Evolutionary conservation across 2,797 vertebrate genomes (phyloP).

Genomic region (Lates japonicus): DNA sequence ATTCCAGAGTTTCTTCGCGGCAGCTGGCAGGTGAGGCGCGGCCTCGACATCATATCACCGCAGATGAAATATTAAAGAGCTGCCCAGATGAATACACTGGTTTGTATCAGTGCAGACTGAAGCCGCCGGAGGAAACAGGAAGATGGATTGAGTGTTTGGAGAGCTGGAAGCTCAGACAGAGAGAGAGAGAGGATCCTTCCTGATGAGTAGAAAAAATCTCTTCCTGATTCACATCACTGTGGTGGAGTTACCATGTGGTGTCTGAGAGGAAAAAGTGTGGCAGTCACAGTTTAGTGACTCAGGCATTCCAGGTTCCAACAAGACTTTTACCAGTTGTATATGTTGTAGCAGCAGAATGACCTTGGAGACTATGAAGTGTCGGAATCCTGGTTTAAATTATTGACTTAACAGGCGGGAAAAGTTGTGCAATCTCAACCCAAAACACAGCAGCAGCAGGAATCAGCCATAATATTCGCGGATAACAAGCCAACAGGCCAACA

Average conservation of each 20-base stretch:
- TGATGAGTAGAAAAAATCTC: constrained; percentile 12
- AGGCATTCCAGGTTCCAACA: no score
- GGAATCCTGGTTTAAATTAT: no score
- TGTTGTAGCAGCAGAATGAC: no score
- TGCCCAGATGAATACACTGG: constrained; percentile 39
- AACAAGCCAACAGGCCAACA: no score
- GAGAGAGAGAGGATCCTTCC: neutral
- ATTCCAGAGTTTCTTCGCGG: constrained; percentile 38
- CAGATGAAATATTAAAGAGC: constrained; percentile 73
- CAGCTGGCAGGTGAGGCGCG: constrained; percentile 60
- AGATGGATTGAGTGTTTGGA: constrained; percentile 40
- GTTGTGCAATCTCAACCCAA: no score
- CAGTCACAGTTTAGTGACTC: no score
- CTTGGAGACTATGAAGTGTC: no score
- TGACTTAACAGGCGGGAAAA: no score
- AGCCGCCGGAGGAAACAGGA: constrained; percentile 47
- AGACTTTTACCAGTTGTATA: no score
- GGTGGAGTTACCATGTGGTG: neutral
- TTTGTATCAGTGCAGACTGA: constrained; percentile 30
- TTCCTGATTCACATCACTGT: constrained; percentile 3
- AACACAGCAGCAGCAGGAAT: no score
- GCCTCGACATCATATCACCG: constrained; percentile 55
- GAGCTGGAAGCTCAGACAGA: constrained; percentile 25
- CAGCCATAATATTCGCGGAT: no score
- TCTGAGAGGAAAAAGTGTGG: neutral